Evolutionary conservation across 2,888 invertebrate species (phyloP).

Genomic region (Diaphora mendica): DNA sequence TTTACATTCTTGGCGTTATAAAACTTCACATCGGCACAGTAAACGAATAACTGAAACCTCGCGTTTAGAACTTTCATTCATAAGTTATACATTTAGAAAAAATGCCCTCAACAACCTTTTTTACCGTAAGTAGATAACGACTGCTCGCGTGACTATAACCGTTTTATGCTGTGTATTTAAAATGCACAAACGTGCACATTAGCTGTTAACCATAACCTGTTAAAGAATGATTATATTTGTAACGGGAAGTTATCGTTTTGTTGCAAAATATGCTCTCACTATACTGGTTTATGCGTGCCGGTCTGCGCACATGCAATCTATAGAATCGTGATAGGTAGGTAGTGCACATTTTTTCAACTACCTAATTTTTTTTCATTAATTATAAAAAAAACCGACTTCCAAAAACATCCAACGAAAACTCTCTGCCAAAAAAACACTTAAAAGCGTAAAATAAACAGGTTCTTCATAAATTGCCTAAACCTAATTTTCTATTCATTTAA

Average conservation of each 20-base stretch:
- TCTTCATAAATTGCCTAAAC: too few relatives aligned
- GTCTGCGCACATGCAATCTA: neutral
- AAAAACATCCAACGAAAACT: too few relatives aligned
- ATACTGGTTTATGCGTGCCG: neutral
- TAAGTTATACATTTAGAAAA: slow-evolving; percentile 1
- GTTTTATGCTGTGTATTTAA: slow-evolving; percentile 13
- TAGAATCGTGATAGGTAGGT: neutral
- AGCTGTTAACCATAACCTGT: neutral
- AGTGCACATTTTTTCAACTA: neutral
- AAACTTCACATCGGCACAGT: neutral
- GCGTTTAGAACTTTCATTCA: neutral
- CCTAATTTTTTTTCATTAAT: too few relatives aligned
- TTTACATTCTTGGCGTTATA: neutral
- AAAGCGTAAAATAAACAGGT: too few relatives aligned
- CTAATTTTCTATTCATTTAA: too few relatives aligned
- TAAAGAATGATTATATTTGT: slow-evolving; percentile 1
- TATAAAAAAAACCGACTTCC: too few relatives aligned
- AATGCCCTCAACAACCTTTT: neutral
- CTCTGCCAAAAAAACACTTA: too few relatives aligned
- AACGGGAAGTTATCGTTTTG: neutral
- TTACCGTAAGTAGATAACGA: neutral
- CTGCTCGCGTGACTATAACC: slow-evolving; percentile 9
- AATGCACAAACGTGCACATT: slow-evolving; percentile 25
- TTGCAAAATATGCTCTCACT: neutral
- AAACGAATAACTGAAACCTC: neutral